Base-by-base conservation (phyloP, 2,888 invertebrate genomes). In the Melitaea athalia region DNA sequence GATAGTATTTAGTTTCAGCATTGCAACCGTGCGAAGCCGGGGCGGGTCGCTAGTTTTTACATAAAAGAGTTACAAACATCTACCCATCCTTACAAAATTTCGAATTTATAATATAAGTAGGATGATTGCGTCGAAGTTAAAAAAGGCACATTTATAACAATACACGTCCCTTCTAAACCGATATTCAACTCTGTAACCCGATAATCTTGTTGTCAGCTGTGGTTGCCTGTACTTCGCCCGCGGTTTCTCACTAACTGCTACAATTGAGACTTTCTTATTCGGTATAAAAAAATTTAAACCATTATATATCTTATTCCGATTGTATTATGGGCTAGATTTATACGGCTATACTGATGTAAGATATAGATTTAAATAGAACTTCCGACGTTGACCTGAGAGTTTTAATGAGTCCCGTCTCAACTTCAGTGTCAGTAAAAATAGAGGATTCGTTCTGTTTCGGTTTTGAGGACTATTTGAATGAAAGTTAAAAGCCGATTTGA, bases 121-220 rank as follows among this genome's bases (percentile, higher is more conserved):
- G 4, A 12, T 45, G 4, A 45, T 45, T 45, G 45, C 45, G 4
- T 45, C 12, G 11, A 49, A 49, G n/a, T 49, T 2, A 43, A 49
- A 76, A 76, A 79, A 76, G 74, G 72, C 73, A 69, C 63, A 57
- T 57, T 53, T 65, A 59, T 64, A 61, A 67, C 61, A 57, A 12
- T 50, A 62, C 43, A 62, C 47, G 64, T 11, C 70, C 62, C 69
- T 74, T 72, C 73, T 65, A 71, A 55, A 74, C 71, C 72, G 69
- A 74, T 72, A 65, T 64, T 68, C 68, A 63, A 61, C 65, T 65
- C 68, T 66, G 77, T 76, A 75, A 76, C 77, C 75, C 73, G 73
- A 77, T 77, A 77, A 77, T 78, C 77, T 77, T 74, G 75, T 73
- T 75, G 74, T 74, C 75, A 75, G 75, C 63, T 68, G 75, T 66